Evolutionary conservation across 2,113 vertebrate genomes (phyloP), one percentile per base, ranked within the genome.

Genomic region (Neolamprologus tretocephalus): DNA sequence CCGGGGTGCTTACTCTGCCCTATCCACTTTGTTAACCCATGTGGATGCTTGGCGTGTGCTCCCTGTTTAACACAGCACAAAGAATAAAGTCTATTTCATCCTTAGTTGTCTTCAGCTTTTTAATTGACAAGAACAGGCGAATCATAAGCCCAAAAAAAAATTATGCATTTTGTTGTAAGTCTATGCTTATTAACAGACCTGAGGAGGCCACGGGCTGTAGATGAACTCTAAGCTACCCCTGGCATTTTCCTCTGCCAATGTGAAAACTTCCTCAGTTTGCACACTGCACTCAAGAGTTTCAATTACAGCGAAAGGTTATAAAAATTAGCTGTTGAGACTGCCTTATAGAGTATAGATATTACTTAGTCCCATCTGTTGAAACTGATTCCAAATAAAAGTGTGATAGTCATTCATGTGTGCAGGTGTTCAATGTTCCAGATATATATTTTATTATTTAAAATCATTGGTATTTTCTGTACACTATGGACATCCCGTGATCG

Each of bases 21-120:
- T 95, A 95, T 97, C 97, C 97, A 94, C 94, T 86, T 91, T 97
- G 73, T 97, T 96, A 97, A 97, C 96, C 96, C 93, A 68, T 8
- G 95, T 89, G 75, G 58, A 90, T 51, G 55, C 88, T 81, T 31
- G 53, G 17, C 19, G 16, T 85, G 47, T 28, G 7, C 71, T 89
- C 80, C 33, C 83, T 80, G 26, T n/a, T 87, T 47, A 84, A 47
- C 54, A 82, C 58, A 86, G 28, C 68, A 81, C 86, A 89, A 90
- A 89, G 37, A 83, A 82, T 79, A 83, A 81, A 83, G 35, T 58
- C 87, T 75, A 17, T 82, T 55, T 73, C 35, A 51, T 87, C 19
- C 47, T 73, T 84, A n/a, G 63, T 66, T 61, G 45, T 82, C 57
- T 23, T 47, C 47, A 58, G 31, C 23, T 83, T 78, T 87, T 28